These are phyloP conservation scores for Pelobates fuscus DNA, from an alignment of 2,113 vertebrate genomes.

Conservation along the genomic window DNA sequence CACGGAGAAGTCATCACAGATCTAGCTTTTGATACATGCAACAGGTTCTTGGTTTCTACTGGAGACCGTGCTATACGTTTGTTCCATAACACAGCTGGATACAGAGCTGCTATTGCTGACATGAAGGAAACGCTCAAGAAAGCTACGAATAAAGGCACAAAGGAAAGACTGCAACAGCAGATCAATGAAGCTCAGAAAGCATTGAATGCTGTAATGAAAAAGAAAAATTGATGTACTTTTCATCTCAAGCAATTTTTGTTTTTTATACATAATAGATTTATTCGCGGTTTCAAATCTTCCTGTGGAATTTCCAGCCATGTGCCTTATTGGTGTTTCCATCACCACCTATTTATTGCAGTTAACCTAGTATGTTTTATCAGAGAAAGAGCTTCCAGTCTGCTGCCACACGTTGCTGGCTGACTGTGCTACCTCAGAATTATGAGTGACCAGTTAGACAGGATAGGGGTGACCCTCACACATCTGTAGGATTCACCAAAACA, in stretches of 20 bases:
- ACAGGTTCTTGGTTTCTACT: slow-evolving; percentile 80
- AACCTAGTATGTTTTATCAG: background rate
- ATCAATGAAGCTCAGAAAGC: slow-evolving; percentile 76
- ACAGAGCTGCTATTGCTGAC: slow-evolving; percentile 82
- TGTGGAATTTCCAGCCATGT: background rate
- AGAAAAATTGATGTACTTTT: slow-evolving; percentile 56
- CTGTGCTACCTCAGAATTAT: too few relatives aligned
- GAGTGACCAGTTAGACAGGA: too few relatives aligned
- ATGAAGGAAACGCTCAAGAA: slow-evolving; percentile 84
- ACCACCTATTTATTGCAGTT: too few relatives aligned
- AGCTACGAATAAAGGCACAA: slow-evolving; percentile 77
- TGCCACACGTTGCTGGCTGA: too few relatives aligned
- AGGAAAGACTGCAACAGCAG: slow-evolving; percentile 87
- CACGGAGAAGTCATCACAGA: slow-evolving; percentile 73
- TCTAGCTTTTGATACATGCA: slow-evolving; percentile 82
- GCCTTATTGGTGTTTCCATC: background rate
- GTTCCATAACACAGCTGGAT: slow-evolving; percentile 86
- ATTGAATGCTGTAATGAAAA: slow-evolving; percentile 70
- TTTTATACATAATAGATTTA: slow-evolving; percentile 16
- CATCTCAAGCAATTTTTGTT: background rate
- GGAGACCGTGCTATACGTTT: slow-evolving; percentile 83
- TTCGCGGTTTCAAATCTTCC: slow-evolving; percentile 28
- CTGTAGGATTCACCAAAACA: too few relatives aligned
- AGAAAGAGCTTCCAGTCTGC: too few relatives aligned
- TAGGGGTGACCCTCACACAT: too few relatives aligned